These are phyloP conservation scores for Acromyrmex echinatior DNA, from an alignment of 1,140 invertebrate species.

Conservation along the genomic window DNA sequence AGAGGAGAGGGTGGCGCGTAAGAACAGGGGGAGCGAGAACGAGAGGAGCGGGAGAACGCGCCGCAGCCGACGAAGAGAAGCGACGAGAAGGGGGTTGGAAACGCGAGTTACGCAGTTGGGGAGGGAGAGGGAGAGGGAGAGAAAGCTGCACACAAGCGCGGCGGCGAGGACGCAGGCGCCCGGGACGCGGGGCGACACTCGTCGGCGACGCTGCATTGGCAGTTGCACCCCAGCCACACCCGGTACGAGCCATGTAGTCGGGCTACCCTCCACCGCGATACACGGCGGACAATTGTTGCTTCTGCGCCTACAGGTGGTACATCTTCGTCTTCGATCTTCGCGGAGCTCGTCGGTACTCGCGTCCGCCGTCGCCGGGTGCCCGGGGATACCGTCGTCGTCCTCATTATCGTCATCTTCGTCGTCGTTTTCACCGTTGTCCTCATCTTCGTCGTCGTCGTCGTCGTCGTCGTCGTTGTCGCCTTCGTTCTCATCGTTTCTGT, in stretches of 20 bases:
- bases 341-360: slow-evolving; percentile 49
- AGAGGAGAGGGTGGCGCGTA: no score
- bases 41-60: no score
- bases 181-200: slow-evolving; percentile 75
- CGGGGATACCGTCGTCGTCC: slow-evolving; percentile 35
- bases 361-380: slow-evolving; percentile 26
- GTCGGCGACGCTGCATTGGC: slow-evolving; percentile 80
- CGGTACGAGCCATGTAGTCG: slow-evolving; percentile 86
- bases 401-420: background rate
- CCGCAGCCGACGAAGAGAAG: no score
- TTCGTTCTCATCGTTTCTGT: slow-evolving; percentile 5
- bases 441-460: slow-evolving; percentile 8
- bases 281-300: slow-evolving; percentile 87
- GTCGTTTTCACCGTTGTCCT: background rate
- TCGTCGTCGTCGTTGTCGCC: slow-evolving; percentile 49
- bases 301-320: slow-evolving; percentile 87
- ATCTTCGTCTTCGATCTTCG: slow-evolving; percentile 78
- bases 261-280: slow-evolving; percentile 85
- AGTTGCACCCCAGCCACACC: slow-evolving; percentile 87
- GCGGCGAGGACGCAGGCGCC: slow-evolving; percentile 80
- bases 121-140: background rate
- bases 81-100: background rate
- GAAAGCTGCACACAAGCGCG: slow-evolving; percentile 65
- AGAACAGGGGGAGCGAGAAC: no score
- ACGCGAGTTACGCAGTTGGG: background rate